Evolutionary conservation across 2,797 vertebrate genomes (phyloP).

Genomic region (Acanthiza pusilla): DNA sequence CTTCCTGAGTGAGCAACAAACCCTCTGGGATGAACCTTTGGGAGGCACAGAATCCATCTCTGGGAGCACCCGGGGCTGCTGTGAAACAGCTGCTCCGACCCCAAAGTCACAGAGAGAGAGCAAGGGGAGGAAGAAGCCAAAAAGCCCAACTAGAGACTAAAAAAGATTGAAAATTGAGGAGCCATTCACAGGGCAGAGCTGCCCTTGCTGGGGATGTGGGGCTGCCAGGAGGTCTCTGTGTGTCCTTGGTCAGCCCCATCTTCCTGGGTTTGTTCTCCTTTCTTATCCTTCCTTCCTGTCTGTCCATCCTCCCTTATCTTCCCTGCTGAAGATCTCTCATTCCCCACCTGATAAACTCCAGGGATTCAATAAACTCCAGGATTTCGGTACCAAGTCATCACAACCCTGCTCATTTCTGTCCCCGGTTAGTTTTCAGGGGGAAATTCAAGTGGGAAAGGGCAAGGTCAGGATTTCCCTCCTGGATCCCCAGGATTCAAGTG

Average conservation of each 20-base stretch:
- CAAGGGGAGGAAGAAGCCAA: background rate
- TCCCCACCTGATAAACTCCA: background rate
- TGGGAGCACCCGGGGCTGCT: background rate
- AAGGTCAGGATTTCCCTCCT: background rate
- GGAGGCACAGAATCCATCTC: background rate
- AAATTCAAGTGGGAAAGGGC: background rate
- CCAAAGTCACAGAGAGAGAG: fast-evolving
- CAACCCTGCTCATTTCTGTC: background rate
- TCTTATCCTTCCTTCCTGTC: background rate
- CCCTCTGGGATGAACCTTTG: background rate
- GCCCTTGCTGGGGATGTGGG: too few species aligned
- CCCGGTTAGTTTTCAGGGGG: background rate
- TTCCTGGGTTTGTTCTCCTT: background rate
- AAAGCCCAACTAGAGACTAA: background rate
- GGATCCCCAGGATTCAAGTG: background rate
- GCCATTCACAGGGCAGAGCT: too few species aligned
- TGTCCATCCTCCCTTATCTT: background rate
- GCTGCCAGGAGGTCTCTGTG: background rate
- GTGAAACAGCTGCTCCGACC: background rate
- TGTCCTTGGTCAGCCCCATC: background rate
- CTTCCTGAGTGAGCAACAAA: background rate
- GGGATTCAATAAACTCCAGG: background rate
- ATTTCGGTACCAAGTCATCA: too few species aligned
- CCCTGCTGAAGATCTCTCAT: background rate
- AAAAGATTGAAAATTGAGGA: background rate